Base-by-base conservation (phyloP, 2,113 vertebrate species). In the Halichoeres trimaculatus region DNA sequence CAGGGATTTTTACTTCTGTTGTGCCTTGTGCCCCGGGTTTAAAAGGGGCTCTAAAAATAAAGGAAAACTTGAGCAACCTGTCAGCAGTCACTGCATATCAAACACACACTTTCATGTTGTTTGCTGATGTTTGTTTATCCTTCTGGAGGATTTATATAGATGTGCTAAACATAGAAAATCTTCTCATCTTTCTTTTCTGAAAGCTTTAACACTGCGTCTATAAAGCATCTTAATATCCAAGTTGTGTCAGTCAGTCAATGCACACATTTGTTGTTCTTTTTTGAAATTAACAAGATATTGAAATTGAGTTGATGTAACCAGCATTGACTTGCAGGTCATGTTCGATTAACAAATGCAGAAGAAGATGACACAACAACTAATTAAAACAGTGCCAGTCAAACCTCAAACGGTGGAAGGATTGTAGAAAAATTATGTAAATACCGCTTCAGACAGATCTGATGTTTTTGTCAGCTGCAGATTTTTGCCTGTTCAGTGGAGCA, bases 81-180 rank as follows among this genome's bases (percentile, higher is more conserved):
- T 76, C 76, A 91, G 58, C 75, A 68, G 54, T 60, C 34, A 22
- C 57, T 66, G 20, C 55, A 75, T 59, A 75, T 75, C 76, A 87
- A 89, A 86, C 77, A 65, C 51, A 35, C 30, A 57, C 79, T 83
- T 81, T 76, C 57, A 85, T 81, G 74, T 68, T 58, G 50, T 74
- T 68, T 73, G 62, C 64, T 69, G 60, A 22, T 60, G 63, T 69
- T 85, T 85, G 70, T 76, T 82, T 88, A 69, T 68, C 20, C 54
- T 75, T 68, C 47, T 65, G 13, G 40, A 74, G 74, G 74, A 78
- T 76, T 86, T 80, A 81, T 50, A 80, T 61, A 72, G 67, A 78
- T 10, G 55, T 59, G 54, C 75, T 85, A 84, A 85, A 86, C 61
- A 86, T 71, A 86, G 80, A 51, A 67, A 45, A 60, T 30, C 20